These are phyloP conservation scores for Amyelois transitella DNA, from an alignment of 1,140 invertebrate species.

Conservation along the genomic window DNA sequence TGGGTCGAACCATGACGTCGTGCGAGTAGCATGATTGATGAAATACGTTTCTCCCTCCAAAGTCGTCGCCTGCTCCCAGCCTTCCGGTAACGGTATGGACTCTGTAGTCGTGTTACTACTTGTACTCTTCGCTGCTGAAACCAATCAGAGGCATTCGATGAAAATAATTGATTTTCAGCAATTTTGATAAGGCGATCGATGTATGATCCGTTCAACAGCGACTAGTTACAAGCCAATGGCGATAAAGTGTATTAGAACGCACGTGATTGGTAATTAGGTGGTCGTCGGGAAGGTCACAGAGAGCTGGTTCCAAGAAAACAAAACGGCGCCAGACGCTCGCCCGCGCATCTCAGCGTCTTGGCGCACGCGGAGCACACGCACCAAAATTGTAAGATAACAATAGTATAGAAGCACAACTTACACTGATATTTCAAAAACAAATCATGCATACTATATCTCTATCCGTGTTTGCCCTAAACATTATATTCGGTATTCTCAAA, in stretches of 20 bases:
- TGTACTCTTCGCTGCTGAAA: constrained; percentile 73
- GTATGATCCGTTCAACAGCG: constrained; percentile 62
- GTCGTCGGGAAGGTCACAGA: constrained; percentile 39
- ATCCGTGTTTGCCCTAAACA: too few species aligned
- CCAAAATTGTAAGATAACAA: constrained; percentile 20
- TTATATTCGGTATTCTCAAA: too few species aligned
- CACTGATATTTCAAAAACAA: too few species aligned
- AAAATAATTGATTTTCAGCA: constrained; percentile 22
- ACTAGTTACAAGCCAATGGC: constrained; percentile 56
- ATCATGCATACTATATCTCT: too few species aligned
- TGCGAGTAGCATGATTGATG: constrained; percentile 95
- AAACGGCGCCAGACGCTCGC: constrained; percentile 36
- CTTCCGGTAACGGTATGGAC: constrained; percentile 87
- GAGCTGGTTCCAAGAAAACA: constrained; percentile 45
- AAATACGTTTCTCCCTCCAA: constrained; percentile 97
- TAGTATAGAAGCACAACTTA: neutral
- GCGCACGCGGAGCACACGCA: constrained; percentile 16
- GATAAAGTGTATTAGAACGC: constrained; percentile 21
- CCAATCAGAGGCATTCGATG: constrained; percentile 47
- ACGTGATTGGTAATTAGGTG: constrained; percentile 40
- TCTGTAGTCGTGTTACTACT: constrained; percentile 68
- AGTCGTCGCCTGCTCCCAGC: constrained; percentile 96
- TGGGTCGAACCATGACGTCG: constrained; percentile 98
- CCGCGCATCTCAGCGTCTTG: constrained; percentile 14
- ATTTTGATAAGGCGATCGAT: constrained; percentile 25